Evolutionary conservation across 2,113 vertebrate genomes (phyloP).

Genomic region (Dasyprocta punctata): DNA sequence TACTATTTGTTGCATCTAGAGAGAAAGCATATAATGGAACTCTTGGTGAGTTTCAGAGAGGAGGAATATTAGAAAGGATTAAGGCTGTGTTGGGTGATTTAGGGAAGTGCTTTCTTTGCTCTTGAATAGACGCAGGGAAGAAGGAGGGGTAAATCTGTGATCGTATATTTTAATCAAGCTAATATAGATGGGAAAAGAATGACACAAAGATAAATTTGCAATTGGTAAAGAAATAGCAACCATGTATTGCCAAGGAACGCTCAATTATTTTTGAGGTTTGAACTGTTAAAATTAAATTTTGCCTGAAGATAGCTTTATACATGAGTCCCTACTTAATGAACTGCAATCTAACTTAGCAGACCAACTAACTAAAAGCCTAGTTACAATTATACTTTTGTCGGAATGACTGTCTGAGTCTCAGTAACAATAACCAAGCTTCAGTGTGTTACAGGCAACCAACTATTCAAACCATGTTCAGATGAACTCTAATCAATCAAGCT

Average conservation of each 20-base stretch:
- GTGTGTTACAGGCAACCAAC: not conserved
- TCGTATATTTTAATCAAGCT: not conserved
- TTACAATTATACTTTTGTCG: not conserved
- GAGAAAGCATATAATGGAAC: not conserved
- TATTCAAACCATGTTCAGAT: not conserved
- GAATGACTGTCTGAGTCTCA: not conserved
- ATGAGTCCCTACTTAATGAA: not conserved
- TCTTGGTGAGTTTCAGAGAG: not conserved
- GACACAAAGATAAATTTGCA: not conserved
- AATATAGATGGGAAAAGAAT: not conserved
- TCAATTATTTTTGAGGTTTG: not conserved
- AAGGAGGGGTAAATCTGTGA: not conserved
- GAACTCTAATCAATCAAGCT: not conserved
- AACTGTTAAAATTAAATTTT: not conserved
- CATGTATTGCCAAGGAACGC: too few species aligned
- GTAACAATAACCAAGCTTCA: not conserved
- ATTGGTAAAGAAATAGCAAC: not conserved
- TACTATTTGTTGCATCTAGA: not conserved
- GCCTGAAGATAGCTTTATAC: not conserved
- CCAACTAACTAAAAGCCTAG: not conserved
- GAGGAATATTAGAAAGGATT: not conserved
- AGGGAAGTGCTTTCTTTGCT: not conserved
- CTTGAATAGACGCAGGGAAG: not conserved
- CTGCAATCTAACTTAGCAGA: not conserved
- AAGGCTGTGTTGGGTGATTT: not conserved